These are phyloP conservation scores for Bagarius yarrelli DNA, from an alignment of 2,113 vertebrate genomes.

Conservation along the genomic window DNA sequence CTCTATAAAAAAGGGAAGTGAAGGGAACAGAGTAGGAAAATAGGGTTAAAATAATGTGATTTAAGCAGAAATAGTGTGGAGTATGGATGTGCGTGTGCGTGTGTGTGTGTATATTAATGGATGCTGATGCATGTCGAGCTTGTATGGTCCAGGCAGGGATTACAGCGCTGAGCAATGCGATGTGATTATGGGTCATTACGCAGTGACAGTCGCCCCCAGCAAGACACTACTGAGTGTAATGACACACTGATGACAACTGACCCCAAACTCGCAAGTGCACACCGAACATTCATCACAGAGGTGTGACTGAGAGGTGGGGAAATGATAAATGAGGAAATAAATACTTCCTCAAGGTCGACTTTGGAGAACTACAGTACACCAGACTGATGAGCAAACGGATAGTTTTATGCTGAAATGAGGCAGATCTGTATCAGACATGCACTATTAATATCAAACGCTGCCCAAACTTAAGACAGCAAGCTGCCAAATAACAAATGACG, in stretches of 20 bases:
- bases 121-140: constrained; percentile 21
- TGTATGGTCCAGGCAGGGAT: constrained; percentile 11
- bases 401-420: neutral
- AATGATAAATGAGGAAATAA: constrained; percentile 40
- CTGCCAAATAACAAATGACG: neutral
- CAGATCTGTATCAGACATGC: neutral
- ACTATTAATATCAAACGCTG: constrained; percentile 10
- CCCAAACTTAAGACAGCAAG: neutral
- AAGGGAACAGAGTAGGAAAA: neutral
- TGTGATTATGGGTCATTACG: constrained; percentile 32
- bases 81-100: neutral
- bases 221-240: constrained; percentile 67
- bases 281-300: constrained; percentile 27
- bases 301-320: constrained; percentile 6
- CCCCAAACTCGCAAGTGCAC: constrained; percentile 40
- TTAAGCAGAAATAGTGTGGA: constrained; percentile 1
- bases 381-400: neutral
- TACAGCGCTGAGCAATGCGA: constrained; percentile 19
- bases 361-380: neutral
- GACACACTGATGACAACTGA: constrained; percentile 62
- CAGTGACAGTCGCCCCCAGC: constrained; percentile 33
- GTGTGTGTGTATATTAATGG: neutral
- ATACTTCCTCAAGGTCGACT: neutral
- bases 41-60: constrained; percentile 10
- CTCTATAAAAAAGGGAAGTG: neutral